Evolutionary conservation across 2,888 invertebrate genomes (phyloP), one percentile per base, ranked within the genome.

Genomic region (Andrena hattorfiana): DNA sequence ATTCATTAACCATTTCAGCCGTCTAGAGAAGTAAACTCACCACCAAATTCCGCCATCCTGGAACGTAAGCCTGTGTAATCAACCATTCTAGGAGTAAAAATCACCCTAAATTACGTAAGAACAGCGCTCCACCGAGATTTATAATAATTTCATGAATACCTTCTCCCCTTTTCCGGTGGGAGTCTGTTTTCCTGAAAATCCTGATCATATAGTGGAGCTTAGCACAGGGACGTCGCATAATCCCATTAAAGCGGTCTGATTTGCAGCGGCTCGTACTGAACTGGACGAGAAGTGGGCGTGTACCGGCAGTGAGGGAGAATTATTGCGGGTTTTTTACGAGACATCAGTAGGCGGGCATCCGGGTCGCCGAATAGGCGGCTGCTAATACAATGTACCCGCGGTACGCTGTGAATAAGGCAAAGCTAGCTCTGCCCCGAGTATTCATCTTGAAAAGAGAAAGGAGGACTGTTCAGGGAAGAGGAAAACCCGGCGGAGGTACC

Each of bases 381-480:
- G 87, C 79, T 87, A 88, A 88, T 87, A 87, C 84, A 87, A 88
- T 87, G 88, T 87, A 86, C 62, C 88, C 70, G 76, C 42, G 68
- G 67, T 79, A 51, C 59, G 74, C 75, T 67, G 80, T 77, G 82
- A 86, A 87, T 79, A 81, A 86, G 77, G 88, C 75, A 85, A 76
- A 73, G 81, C 71, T 59, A 64, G 51, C 67, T 60, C 77, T 54
- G 63, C 62, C 71, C 73, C 72, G 77, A 77, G 85, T 88, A 90
- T 90, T 90, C 88, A 90, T 90, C 86, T 86, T 81, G 84, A 83
- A 88, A 80, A 85, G 85, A 87, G 85, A 83, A 89, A 87, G 86
- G 77, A 80, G 74, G 89, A 85, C 80, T 77, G 66, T 80, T 74
- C 72, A 83, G 86, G 84, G 85, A 83, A 78, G 75, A 86, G 80